A percentile compares a stretch with the other conserved stretches of the same genome.
Conservation (phyloP, 2,888 invertebrate genomes). For the Plagodis pulveraria region DNA sequence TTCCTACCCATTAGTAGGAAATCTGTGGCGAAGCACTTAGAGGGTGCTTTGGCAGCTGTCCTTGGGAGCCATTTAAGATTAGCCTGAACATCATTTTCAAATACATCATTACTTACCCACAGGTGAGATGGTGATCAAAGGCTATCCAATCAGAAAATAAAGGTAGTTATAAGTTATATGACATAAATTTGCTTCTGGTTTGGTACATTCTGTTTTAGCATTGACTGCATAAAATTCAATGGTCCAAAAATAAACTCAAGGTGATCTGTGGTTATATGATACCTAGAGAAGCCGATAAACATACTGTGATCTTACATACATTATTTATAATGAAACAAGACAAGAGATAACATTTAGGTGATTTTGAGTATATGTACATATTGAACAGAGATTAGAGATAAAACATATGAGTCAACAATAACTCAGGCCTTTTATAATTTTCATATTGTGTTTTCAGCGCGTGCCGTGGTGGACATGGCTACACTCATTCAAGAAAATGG, state of each 20-base stretch:
- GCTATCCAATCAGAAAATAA: constrained; percentile 3
- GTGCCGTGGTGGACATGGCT: constrained; percentile 87
- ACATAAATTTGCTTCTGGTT: not conserved
- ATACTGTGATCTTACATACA: constrained; percentile 9
- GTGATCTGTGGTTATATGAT: constrained; percentile 31
- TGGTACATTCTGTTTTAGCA: constrained; percentile 4
- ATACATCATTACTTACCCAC: constrained; percentile 5
- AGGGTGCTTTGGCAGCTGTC: too few relatives aligned
- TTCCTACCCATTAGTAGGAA: too few relatives aligned
- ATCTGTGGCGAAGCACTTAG: too few relatives aligned
- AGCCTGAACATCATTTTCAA: too few relatives aligned
- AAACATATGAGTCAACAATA: constrained; percentile 4
- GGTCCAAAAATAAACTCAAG: constrained; percentile 34
- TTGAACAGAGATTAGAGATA: constrained; percentile 5
- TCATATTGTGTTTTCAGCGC: constrained; percentile 60
- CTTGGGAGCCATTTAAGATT: too few relatives aligned
- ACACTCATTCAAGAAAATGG: constrained; percentile 94
- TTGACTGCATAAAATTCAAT: constrained; percentile 19
- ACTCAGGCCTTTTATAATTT: constrained; percentile 1
- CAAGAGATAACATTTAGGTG: constrained; percentile 11
- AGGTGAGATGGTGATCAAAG: constrained; percentile 9
- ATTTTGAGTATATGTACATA: constrained; percentile 2
- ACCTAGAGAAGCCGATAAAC: constrained; percentile 23
- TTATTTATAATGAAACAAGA: constrained; percentile 25
- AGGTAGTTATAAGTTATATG: not conserved